Conservation (phyloP, 2,888 invertebrate species). For the Andrena hattorfiana region DNA sequence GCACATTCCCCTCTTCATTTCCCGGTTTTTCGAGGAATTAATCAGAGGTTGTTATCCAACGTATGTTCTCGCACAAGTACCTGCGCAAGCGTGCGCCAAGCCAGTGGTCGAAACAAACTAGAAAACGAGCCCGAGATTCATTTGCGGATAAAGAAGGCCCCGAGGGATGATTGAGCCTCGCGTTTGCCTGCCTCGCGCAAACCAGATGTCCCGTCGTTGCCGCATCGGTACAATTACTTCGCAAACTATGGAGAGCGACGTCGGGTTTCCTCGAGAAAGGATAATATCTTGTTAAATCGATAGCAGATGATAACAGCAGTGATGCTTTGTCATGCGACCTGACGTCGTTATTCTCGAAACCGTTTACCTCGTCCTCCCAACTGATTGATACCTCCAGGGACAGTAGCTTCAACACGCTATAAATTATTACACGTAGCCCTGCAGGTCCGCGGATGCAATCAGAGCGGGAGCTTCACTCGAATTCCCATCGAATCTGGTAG, state of each 20-base stretch:
- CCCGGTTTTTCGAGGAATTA: neutral
- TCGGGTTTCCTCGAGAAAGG: slow-evolving; percentile 30
- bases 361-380: neutral
- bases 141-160: neutral
- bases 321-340: slow-evolving; percentile 26
- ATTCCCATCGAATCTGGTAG: neutral
- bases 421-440: too few relatives aligned
- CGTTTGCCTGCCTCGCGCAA: slow-evolving; percentile 44
- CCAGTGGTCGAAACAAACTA: neutral
- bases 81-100: neutral
- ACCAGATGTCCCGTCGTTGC: slow-evolving; percentile 33
- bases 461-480: neutral
- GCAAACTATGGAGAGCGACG: slow-evolving; percentile 13
- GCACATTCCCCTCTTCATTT: neutral
- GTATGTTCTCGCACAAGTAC: neutral
- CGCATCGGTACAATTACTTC: slow-evolving; percentile 16
- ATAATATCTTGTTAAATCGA: slow-evolving; percentile 69
- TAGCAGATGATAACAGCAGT: slow-evolving; percentile 57
- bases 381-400: slow-evolving; percentile 2
- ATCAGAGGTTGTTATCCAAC: slow-evolving; percentile 5
- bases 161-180: slow-evolving; percentile 26
- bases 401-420: too few relatives aligned
- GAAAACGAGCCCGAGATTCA: neutral
- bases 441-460: neutral
- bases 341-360: neutral